A percentile compares a stretch with the other conserved stretches of the same genome.
These are phyloP conservation scores for Cheirogaleus medius DNA, from an alignment of 2,113 vertebrate genomes.

Conservation along the genomic window DNA sequence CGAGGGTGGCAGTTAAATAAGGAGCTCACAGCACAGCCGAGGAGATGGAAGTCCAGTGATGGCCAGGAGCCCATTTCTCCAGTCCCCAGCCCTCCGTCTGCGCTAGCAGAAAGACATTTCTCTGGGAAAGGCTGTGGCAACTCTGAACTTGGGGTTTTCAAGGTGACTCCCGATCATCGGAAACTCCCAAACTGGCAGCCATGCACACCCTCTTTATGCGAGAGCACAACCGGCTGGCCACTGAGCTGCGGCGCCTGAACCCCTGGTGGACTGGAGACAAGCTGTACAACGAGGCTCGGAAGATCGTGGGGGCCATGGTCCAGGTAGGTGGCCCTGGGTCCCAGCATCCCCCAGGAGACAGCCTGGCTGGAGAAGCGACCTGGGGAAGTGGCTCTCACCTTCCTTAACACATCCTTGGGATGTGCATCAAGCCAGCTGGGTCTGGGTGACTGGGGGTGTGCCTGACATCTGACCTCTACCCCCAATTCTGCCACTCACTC, in stretches of 20 bases:
- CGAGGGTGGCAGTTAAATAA: neutral
- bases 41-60: neutral
- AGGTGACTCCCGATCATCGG: slow-evolving; percentile 91
- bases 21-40: neutral
- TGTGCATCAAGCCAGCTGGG: neutral
- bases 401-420: neutral
- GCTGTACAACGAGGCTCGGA: slow-evolving; percentile 91
- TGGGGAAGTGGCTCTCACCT: neutral
- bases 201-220: slow-evolving; percentile 91
- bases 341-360: neutral
- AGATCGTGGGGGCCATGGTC: slow-evolving; percentile 91
- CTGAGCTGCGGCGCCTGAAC: slow-evolving; percentile 86
- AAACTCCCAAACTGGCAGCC: slow-evolving; percentile 90
- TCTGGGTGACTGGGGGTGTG: neutral
- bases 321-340: slow-evolving; percentile 84
- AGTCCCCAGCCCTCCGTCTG: neutral
- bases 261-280: slow-evolving; percentile 88
- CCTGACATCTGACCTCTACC: neutral
- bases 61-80: neutral
- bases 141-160: neutral
- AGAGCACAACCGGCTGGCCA: slow-evolving; percentile 92
- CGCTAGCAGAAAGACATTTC: neutral
- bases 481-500: neutral
- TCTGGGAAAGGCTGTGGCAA: neutral
- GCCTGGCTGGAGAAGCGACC: neutral